These are phyloP conservation scores for Acinonyx jubatus DNA, from an alignment of 2,113 vertebrate genomes.

Conservation along the genomic window DNA sequence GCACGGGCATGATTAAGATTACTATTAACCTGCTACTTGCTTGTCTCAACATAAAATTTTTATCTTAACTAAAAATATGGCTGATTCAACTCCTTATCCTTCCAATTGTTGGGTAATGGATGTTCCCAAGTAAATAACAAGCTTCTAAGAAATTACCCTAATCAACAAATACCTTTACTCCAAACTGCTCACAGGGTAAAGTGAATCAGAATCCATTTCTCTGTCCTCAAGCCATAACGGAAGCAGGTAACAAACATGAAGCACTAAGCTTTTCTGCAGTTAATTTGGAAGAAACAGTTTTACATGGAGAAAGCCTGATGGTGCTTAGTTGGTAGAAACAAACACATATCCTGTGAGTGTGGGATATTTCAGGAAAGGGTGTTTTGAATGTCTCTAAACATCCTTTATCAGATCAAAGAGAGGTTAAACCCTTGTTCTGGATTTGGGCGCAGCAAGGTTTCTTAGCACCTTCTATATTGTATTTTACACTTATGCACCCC, in stretches of 20 bases:
- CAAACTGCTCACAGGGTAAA: slow-evolving; percentile 56
- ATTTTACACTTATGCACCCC: slow-evolving; percentile 67
- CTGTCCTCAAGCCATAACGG: slow-evolving; percentile 66
- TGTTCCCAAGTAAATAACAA: slow-evolving; percentile 60
- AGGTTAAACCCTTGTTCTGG: background rate
- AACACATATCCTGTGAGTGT: background rate
- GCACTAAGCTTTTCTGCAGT: slow-evolving; percentile 39
- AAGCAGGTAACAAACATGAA: slow-evolving; percentile 53
- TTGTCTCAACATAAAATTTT: background rate
- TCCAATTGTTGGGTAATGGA: background rate
- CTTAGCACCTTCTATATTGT: slow-evolving; percentile 7
- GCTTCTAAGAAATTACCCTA: slow-evolving; percentile 61
- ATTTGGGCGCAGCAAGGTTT: slow-evolving; percentile 47
- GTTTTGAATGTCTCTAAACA: slow-evolving; percentile 47
- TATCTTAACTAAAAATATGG: slow-evolving; percentile 37
- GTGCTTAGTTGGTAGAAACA: slow-evolving; percentile 10
- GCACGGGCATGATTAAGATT: background rate
- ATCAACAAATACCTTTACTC: slow-evolving; percentile 66
- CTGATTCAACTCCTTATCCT: slow-evolving; percentile 7
- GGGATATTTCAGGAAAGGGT: background rate
- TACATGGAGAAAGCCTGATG: slow-evolving; percentile 41
- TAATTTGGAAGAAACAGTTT: slow-evolving; percentile 69
- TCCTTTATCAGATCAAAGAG: slow-evolving; percentile 54
- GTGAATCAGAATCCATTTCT: slow-evolving; percentile 72
- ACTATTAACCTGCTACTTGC: slow-evolving; percentile 8